Conservation (phyloP, 2,113 vertebrate species). For the Dromiciops gliroides region DNA sequence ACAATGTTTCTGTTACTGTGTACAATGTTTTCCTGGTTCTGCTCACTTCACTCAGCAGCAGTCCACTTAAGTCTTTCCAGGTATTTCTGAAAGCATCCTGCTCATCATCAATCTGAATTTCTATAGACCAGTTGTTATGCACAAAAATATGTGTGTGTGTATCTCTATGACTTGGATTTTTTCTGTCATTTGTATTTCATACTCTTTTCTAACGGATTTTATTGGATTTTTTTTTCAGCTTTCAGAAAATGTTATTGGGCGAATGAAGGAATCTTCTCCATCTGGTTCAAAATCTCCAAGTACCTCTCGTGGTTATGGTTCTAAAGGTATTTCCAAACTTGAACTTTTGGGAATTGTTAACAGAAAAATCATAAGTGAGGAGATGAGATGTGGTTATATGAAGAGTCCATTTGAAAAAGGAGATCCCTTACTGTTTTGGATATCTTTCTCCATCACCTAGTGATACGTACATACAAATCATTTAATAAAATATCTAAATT, state of each 20-base stretch:
- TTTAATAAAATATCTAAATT: not conserved
- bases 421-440: not conserved
- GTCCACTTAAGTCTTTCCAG: too few species aligned
- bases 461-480: not conserved
- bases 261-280: slow-evolving; percentile 92
- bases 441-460: not conserved
- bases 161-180: not conserved
- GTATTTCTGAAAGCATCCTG: too few species aligned
- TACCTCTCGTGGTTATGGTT: slow-evolving; percentile 67
- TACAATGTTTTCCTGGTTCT: too few species aligned
- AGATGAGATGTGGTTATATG: not conserved
- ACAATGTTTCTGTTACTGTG: too few species aligned
- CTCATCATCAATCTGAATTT: slow-evolving; percentile 23
- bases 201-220: slow-evolving; percentile 58
- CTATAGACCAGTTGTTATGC: slow-evolving; percentile 27
- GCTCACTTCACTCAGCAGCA: too few species aligned
- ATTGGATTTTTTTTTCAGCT: slow-evolving; percentile 85
- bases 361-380: not conserved
- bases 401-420: not conserved
- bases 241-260: slow-evolving; percentile 94
- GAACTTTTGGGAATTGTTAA: slow-evolving; percentile 29
- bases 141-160: not conserved
- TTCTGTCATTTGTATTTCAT: slow-evolving; percentile 24
- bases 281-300: slow-evolving; percentile 70
- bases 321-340: slow-evolving; percentile 75